phyloP scores from a whole-genome alignment of 2,797 vertebrate species.

The Erithacus rubecula region DNA sequence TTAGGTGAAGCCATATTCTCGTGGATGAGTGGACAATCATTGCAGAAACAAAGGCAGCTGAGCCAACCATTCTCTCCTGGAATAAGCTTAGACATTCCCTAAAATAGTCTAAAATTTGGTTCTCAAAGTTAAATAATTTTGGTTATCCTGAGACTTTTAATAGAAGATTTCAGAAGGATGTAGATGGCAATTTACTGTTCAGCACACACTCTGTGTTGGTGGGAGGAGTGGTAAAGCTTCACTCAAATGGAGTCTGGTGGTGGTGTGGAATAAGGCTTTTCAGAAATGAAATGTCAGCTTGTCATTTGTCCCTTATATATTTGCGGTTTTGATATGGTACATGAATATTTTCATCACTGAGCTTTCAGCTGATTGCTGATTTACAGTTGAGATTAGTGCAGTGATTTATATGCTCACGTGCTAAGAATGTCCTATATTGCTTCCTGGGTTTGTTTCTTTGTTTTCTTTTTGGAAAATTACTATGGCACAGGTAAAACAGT shows the following conservation, averaged over 20 bases:
- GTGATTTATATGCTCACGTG: background rate
- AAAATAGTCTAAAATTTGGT: background rate
- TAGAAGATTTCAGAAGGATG: background rate
- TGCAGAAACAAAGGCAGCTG: background rate
- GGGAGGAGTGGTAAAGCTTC: slow-evolving; percentile 20
- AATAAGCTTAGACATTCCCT: background rate
- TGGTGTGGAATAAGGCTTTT: background rate
- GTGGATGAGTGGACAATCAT: background rate
- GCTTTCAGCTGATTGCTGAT: background rate
- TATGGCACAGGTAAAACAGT: background rate
- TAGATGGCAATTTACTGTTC: background rate
- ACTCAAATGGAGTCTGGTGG: background rate
- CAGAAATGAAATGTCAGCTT: background rate
- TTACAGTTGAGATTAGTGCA: background rate
- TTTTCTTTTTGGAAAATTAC: background rate
- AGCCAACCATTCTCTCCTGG: background rate
- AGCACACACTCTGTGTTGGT: background rate
- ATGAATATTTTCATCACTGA: background rate
- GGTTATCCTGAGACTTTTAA: background rate
- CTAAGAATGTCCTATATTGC: background rate
- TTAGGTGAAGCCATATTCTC: background rate
- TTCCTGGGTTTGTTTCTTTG: background rate
- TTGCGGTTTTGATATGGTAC: background rate
- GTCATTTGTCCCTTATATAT: background rate
- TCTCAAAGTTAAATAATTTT: background rate